These are phyloP conservation scores for Drosophila mayri DNA, from an alignment of 1,140 invertebrate genomes.

Conservation along the genomic window DNA sequence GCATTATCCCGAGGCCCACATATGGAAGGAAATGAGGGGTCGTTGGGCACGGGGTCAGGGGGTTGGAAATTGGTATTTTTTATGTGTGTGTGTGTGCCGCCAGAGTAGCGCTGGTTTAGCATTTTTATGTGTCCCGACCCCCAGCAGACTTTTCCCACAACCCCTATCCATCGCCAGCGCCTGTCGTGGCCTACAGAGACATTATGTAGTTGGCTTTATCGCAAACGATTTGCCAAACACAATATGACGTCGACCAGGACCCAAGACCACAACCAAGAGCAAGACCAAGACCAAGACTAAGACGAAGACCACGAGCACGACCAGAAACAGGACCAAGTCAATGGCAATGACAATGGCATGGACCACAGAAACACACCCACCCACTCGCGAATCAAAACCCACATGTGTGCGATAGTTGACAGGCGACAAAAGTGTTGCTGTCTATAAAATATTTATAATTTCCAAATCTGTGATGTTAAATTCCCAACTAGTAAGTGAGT, in stretches of 20 bases:
- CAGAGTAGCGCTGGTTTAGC: slow-evolving; percentile 73
- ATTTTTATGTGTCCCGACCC: slow-evolving; percentile 65
- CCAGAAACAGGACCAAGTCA: slow-evolving; percentile 19
- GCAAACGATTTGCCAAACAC: slow-evolving; percentile 81
- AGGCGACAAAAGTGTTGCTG: slow-evolving; percentile 54
- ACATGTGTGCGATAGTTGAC: slow-evolving; percentile 30
- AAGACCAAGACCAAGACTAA: neutral
- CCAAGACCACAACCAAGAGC: slow-evolving; percentile 20
- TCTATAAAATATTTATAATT: neutral
- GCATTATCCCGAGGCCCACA: slow-evolving; percentile 62
- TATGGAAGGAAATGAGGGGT: slow-evolving; percentile 24
- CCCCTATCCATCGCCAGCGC: slow-evolving; percentile 8
- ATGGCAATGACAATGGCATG: slow-evolving; percentile 56
- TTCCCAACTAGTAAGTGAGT: neutral
- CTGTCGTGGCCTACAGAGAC: slow-evolving; percentile 67
- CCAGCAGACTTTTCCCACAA: neutral
- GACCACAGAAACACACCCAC: slow-evolving; percentile 40
- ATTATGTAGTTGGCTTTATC: slow-evolving; percentile 83
- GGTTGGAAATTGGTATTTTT: slow-evolving; percentile 38
- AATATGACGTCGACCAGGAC: slow-evolving; percentile 68
- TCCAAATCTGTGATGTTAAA: neutral
- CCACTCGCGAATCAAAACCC: neutral
- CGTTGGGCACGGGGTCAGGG: slow-evolving; percentile 3
- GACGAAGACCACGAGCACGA: neutral
- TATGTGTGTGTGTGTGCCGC: slow-evolving; percentile 59